These are phyloP conservation scores for Threskiornis aethiopicus DNA, from an alignment of 2,797 vertebrate genomes.

Conservation along the genomic window DNA sequence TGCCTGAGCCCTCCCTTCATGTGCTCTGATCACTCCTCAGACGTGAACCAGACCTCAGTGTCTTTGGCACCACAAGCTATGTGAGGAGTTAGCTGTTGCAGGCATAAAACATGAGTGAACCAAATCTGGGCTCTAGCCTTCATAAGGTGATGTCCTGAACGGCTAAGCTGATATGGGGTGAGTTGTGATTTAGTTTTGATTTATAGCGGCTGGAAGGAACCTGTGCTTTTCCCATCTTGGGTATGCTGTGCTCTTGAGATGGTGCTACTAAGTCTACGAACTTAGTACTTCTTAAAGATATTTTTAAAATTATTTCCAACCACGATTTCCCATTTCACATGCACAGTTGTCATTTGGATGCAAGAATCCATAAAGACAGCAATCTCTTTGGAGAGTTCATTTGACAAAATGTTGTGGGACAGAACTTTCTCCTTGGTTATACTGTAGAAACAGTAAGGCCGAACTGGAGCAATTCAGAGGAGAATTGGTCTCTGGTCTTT, in stretches of 20 bases:
- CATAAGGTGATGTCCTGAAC: background rate
- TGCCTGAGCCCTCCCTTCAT: background rate
- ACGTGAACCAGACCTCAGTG: background rate
- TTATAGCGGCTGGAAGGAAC: background rate
- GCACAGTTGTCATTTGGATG: background rate
- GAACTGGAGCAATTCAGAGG: background rate
- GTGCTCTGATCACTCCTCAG: background rate
- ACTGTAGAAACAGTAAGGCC: background rate
- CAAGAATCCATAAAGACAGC: background rate
- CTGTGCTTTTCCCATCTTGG: background rate
- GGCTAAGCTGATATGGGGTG: background rate
- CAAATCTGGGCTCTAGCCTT: background rate
- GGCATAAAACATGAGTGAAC: background rate
- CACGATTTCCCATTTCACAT: accelerated
- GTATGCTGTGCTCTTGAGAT: background rate
- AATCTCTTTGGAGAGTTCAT: background rate
- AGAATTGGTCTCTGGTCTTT: background rate
- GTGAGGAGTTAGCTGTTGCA: background rate
- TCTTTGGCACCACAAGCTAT: background rate
- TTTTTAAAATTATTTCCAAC: background rate
- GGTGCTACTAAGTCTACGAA: accelerated
- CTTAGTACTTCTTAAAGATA: background rate
- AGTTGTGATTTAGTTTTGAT: background rate
- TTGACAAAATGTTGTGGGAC: background rate
- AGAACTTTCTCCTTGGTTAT: background rate